These are phyloP conservation scores for Drosophila rellima DNA, from an alignment of 2,888 invertebrate species.

Conservation along the genomic window DNA sequence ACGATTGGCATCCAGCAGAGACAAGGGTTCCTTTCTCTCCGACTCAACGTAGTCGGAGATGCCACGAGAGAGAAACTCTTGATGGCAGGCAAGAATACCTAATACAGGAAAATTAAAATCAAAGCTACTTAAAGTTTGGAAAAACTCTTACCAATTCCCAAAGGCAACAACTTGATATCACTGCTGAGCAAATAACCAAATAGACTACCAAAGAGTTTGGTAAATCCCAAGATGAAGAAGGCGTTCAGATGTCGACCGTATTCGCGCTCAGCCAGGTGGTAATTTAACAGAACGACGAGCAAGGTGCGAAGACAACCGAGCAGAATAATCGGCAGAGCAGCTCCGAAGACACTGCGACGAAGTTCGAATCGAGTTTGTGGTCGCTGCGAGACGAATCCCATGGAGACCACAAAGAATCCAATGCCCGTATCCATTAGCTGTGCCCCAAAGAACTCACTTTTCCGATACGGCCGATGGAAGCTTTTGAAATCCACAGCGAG, in stretches of 20 bases:
- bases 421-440: constrained; percentile 98
- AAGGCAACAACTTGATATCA: constrained; percentile 84
- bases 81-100: constrained; percentile 88
- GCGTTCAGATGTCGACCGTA: constrained; percentile 99
- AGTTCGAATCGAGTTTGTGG: constrained; percentile 61
- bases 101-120: neutral
- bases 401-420: constrained; percentile 93
- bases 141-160: constrained; percentile 79
- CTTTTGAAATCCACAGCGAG: constrained; percentile 96
- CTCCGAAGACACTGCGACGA: constrained; percentile 61
- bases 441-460: constrained; percentile 94
- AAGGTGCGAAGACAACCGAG: constrained; percentile 89
- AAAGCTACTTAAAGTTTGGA: neutral
- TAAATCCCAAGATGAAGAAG: constrained; percentile 95
- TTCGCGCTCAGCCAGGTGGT: constrained; percentile 95
- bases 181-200: constrained; percentile 56
- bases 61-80: constrained; percentile 88
- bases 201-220: constrained; percentile 91
- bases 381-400: constrained; percentile 91
- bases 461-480: constrained; percentile 94
- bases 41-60: constrained; percentile 91
- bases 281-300: constrained; percentile 89
- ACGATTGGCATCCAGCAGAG: constrained; percentile 92
- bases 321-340: constrained; percentile 86
- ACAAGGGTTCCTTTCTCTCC: constrained; percentile 87